Evolutionary conservation across 2,113 vertebrate genomes (phyloP), one percentile per base, ranked within the genome.

Genomic region (Rhea pennata): DNA sequence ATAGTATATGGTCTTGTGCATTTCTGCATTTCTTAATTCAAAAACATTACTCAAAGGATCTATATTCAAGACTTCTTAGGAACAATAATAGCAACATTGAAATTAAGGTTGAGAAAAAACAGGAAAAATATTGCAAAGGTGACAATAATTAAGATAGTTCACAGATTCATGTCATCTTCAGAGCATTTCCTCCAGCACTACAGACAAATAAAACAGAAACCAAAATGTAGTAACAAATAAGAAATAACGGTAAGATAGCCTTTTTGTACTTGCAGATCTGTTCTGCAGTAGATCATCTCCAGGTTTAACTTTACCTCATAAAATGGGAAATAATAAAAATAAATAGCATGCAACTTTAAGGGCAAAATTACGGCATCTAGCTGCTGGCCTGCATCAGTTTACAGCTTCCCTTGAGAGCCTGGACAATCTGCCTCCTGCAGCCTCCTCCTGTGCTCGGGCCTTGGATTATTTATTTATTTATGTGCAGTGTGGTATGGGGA

Each of bases 301-400:
- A 69, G 20, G 10, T 94, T 93, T 75, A 87, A 81, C 24, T 90
- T 87, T 42, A 11, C 2, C 5, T 7, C 42, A 44, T 65, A 73
- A 96, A 96, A 61, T 40, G 10, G 5, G 5, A 94, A 81, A 86
- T 39, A 69, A 72, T 27, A 88, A 78, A 96, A 92, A 90, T 42
- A 80, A 83, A 86, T 20, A 74, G 1, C 7, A 61, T 53, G 31
- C 12, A 86, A 50, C 7, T 81, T 77, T 23, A 54, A 53, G 9
- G 62, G 24, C 24, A 86, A 67, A 94, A 88, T 65, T 39, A 69
- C 39, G 46, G 27, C 42, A 67, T 33, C 39, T 67, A 48, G 76
- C 19, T 12, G 61, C 53, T 40, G 39, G 21, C 4, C 39, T 87
- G 6, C 8, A 31, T 16, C 66, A 7, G 21, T 72, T 88, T 86